Base-by-base conservation (phyloP, 1,140 invertebrate genomes). In the Pseudobourletiella spinata region DNA sequence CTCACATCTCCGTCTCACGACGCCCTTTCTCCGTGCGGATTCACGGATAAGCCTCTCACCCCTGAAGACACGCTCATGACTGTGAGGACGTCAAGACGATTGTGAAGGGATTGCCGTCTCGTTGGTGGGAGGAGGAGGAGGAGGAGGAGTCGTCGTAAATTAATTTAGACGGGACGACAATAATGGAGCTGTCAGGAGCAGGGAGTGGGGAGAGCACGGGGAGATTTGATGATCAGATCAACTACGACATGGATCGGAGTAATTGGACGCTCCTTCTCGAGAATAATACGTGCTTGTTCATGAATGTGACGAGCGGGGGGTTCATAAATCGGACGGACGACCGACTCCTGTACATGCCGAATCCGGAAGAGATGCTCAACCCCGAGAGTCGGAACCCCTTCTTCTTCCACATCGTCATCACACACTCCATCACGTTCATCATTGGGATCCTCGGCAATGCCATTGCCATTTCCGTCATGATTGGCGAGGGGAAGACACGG, bases 301-400 rank as follows among this genome's bases (percentile, higher is more conserved):
- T n/a, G n/a, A 46, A 46, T 22, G 3, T 8, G n/a, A 11, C n/a
- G 6, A 46, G n/a, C 4, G 43, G 43, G 3, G 43, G 6, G 6
- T 46, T 46, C 18, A 46, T 8, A 16, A n/a, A n/a, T 24, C 24
- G 14, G 3, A 24, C 26, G 2, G 52, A 55, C 8, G 52, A 55
- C 20, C 29, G 26, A 29, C 29, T 55, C 22, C 4, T 55, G 8
- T 52, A 60, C 32, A 70, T 74, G 39, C 55, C 65, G 0, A 67
- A 73, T 44, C 76, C 76, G 0, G 71, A 74, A 57, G 74, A 76
- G 20, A 76, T 77, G 73, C 60, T 74, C 15, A 71, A 72, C 52
- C 75, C 74, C 4, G 69, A 70, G 61, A 57, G 57, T 1, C 73
- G 63, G 50, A 75, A 76, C 59, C 63, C 71, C 15, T 64, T 70